A percentile compares a stretch with the other conserved stretches of the same genome.
Evolutionary conservation across 2,888 invertebrate species (phyloP).

Genomic region (Scaptomyza flava): DNA sequence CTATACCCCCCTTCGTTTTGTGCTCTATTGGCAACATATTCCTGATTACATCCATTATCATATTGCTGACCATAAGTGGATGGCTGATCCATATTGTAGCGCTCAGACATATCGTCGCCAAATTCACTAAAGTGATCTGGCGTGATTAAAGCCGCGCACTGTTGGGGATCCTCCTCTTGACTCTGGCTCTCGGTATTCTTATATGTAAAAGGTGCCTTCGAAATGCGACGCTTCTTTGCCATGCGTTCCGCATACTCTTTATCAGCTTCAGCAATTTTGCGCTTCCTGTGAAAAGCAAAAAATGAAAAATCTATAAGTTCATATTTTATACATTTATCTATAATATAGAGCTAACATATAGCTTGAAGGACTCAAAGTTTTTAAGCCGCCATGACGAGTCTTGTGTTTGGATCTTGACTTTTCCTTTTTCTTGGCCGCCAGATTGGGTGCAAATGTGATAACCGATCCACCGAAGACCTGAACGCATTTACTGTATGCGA

Average conservation of each 20-base stretch:
- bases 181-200: slow-evolving; percentile 80
- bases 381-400: not conserved
- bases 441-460: not conserved
- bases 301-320: not conserved
- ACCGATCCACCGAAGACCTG: not conserved
- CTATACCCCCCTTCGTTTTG: no score
- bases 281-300: slow-evolving; percentile 64
- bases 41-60: no score
- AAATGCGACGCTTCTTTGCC: slow-evolving; percentile 48
- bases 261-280: slow-evolving; percentile 62
- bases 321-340: not conserved
- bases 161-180: slow-evolving; percentile 47
- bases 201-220: slow-evolving; percentile 31
- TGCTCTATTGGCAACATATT: no score
- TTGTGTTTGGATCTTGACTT: not conserved
- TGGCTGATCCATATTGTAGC: no score
- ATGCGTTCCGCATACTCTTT: slow-evolving; percentile 59
- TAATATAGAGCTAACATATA: slow-evolving; percentile 20
- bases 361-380: slow-evolving; percentile 22
- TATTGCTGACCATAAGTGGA: no score
- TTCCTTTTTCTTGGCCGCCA: not conserved
- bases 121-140: no score
- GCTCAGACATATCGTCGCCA: no score
- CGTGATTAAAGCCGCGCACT: no score
- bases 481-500: slow-evolving; percentile 11